Conservation (phyloP, 2,888 invertebrate genomes). For the Drosophila conformis region DNA sequence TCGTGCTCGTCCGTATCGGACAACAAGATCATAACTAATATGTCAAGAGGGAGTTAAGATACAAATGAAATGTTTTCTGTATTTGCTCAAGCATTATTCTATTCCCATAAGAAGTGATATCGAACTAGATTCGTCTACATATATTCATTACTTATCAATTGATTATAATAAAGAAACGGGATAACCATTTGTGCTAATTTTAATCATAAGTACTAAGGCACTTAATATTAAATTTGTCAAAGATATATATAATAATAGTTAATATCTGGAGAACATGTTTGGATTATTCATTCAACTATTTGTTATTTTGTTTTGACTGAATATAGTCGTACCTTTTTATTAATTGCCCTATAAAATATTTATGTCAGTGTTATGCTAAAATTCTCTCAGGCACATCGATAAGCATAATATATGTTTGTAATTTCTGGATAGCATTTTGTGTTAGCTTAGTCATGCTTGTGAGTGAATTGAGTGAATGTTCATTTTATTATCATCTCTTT, state of each 20-base stretch:
- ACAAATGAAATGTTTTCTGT: background rate
- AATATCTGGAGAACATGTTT: background rate
- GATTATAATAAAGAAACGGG: constrained; percentile 3
- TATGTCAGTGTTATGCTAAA: background rate
- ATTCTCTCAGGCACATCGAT: background rate
- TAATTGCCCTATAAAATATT: background rate
- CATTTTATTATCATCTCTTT: background rate
- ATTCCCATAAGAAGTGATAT: background rate
- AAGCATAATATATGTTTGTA: background rate
- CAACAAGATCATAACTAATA: background rate
- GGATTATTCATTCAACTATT: background rate
- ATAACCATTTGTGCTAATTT: constrained; percentile 6
- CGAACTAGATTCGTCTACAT: background rate
- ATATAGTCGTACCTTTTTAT: background rate
- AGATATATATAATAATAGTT: background rate
- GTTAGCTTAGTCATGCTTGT: background rate
- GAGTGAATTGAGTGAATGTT: background rate
- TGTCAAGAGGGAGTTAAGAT: background rate
- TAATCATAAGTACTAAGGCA: constrained; percentile 1
- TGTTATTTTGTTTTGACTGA: background rate
- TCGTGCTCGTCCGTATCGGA: background rate
- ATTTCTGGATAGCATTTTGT: background rate
- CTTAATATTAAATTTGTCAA: background rate
- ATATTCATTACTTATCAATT: background rate
- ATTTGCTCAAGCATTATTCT: background rate